Base-by-base conservation (phyloP, 2,113 vertebrate species). In the Eira barbara region DNA sequence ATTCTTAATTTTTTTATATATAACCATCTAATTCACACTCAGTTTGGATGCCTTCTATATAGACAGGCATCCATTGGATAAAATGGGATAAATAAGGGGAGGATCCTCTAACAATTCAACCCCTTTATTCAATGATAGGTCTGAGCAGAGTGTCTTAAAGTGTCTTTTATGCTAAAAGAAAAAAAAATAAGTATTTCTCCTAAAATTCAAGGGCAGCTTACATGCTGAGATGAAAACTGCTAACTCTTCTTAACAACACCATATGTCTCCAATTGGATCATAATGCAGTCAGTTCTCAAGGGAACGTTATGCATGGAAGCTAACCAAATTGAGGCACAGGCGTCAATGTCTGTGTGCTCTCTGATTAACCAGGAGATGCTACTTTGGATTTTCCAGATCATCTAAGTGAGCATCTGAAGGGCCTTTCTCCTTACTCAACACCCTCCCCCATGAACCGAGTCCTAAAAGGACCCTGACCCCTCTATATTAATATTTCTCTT, bases 191-290 rank as follows among this genome's bases (percentile, higher is more conserved):
- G 52, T 39, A 88, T 97, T 95, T 97, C 86, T 97, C 47, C 86
- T 89, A 90, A 97, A 97, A 96, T 61, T 82, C 95, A 93, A 97
- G 92, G 94, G 84, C 96, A 96, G 96, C 95, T 94, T 95, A 86
- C 93, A 97, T 71, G 86, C 98, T 94, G 97, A 90, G 96, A 98
- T 95, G 98, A 97, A 98, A 97, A 97, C 97, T 98, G 97, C 95
- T 96, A 97, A 96, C 86, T 91, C 91, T 59, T 71, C 96, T 91
- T 80, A 93, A 97, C 93, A 98, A 93, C 93, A 98, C 97, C 97
- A 96, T 97, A 98, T 97, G 97, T 95, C 96, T 97, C 65, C 92
- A 89, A 84, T 29, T 88, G 89, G 95, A 97, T 97, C 34, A 55
- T 39, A 94, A 91, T 49, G 67, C 57, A 97, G 65, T 31, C 36